phyloP scores from a whole-genome alignment of 2,797 vertebrate species.

The Sebastes oblongus region DNA sequence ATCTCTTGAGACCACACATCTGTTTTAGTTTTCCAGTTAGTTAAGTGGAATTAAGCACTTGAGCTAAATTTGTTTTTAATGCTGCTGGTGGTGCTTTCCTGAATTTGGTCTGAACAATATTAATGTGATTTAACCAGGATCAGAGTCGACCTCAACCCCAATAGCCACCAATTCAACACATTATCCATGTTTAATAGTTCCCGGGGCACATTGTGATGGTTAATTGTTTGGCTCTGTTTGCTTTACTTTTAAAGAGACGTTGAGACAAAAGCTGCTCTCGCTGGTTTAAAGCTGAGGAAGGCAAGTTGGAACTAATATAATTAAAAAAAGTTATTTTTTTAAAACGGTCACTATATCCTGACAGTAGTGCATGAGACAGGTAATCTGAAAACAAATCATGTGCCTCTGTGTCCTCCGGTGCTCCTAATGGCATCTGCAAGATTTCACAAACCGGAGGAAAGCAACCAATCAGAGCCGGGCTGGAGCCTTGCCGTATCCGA shows the following conservation, averaged over 20 bases:
- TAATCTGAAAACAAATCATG: too few species aligned
- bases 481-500: fast-evolving
- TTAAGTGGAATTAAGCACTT: slow-evolving; percentile 19
- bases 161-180: slow-evolving; percentile 7
- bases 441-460: too few species aligned
- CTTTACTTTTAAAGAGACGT: slow-evolving; percentile 22
- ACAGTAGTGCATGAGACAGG: too few species aligned
- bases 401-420: too few species aligned
- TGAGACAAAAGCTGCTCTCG: slow-evolving; percentile 32
- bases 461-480: fast-evolving
- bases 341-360: not conserved
- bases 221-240: slow-evolving; percentile 26
- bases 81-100: not conserved
- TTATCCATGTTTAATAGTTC: slow-evolving; percentile 29
- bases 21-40: slow-evolving; percentile 35
- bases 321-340: not conserved
- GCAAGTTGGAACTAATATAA: not conserved
- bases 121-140: slow-evolving; percentile 29
- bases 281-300: not conserved
- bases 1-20: slow-evolving; percentile 16
- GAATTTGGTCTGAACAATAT: slow-evolving; percentile 2
- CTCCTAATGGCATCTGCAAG: too few species aligned
- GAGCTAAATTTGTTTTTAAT: slow-evolving; percentile 25
- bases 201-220: not conserved
- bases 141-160: slow-evolving; percentile 3